Base-by-base conservation (phyloP, 2,797 vertebrate genomes). In the Lepilemur ruficaudatus region DNA sequence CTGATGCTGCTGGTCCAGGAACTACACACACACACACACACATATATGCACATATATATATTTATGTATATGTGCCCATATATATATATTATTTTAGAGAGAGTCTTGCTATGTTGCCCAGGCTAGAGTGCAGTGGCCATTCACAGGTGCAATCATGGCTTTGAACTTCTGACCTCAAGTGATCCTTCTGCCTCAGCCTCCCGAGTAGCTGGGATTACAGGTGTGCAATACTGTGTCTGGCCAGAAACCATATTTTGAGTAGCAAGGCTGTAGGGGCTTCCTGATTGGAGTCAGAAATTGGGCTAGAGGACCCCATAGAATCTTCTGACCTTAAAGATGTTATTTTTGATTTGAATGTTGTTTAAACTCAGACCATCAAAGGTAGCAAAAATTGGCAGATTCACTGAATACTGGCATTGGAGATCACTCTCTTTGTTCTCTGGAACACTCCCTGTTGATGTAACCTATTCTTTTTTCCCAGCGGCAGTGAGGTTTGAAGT, bases 361-460 rank as follows among this genome's bases (percentile, higher is more conserved):
- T 73, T 96, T 41, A 92, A 92, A 90, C 5, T n/a, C 32, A 92
- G 22, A 25, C n/a, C 50, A 85, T 59, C n/a, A 67, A 70, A 90
- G 46, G n/a, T 50, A 82, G 30, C 7, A 63, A 46, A 87, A 79
- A 59, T 90, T 6, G n/a, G 61, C 89, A 79, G 67, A 8, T 12
- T 72, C 57, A 63, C 12, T 80, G 50, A 35, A 78, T 72, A 43
- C 50, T 13, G n/a, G 78, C n/a, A 22, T 23, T 28, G 46, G 28
- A 61, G 43, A 61, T 28, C 8, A 46, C 28, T 70, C 18, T 61
- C 18, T 92, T 80, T 87, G 48, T 87, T 76, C 30, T 88, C 81
- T 92, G 81, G n/a, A 82, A 94, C 63, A 59, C 65, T 90, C 28
- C 50, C 41, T 43, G 13, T 67, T n/a, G 41, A 59, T 8, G 13